These are phyloP conservation scores for Lycodopsis pacificus DNA, from an alignment of 2,797 vertebrate species.

Conservation along the genomic window DNA sequence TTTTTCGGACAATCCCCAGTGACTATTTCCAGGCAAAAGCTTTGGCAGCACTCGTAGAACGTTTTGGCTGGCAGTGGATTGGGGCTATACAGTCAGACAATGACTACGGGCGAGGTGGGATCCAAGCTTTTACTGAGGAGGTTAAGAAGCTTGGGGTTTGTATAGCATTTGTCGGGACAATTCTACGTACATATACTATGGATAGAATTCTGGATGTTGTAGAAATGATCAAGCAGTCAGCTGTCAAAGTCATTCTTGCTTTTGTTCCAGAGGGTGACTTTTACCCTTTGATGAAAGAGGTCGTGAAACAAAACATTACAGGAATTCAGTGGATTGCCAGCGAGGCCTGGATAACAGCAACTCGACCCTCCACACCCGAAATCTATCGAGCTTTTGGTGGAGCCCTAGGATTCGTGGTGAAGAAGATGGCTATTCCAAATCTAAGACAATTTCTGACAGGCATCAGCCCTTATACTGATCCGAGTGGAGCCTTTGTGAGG, in stretches of 20 bases:
- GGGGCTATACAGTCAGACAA: slow-evolving; percentile 84
- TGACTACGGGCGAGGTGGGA: slow-evolving; percentile 82
- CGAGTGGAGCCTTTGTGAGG: slow-evolving; percentile 70
- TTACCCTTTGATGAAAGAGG: slow-evolving; percentile 81
- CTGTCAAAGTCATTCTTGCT: slow-evolving; percentile 82
- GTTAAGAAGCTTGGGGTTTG: slow-evolving; percentile 80
- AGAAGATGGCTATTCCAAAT: slow-evolving; percentile 81
- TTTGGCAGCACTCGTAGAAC: slow-evolving; percentile 81
- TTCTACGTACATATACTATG: slow-evolving; percentile 72
- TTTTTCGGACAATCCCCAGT: slow-evolving; percentile 86
- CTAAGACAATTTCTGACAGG: slow-evolving; percentile 75
- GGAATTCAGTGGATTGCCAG: slow-evolving; percentile 87
- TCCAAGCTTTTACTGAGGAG: slow-evolving; percentile 81
- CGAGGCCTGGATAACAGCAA: slow-evolving; percentile 85
- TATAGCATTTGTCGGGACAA: slow-evolving; percentile 81
- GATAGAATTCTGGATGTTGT: slow-evolving; percentile 78
- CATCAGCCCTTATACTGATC: slow-evolving; percentile 71
- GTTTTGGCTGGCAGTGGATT: slow-evolving; percentile 86
- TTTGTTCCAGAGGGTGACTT: slow-evolving; percentile 83
- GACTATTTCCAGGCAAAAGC: slow-evolving; percentile 86
- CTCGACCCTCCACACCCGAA: slow-evolving; percentile 77
- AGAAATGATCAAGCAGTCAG: slow-evolving; percentile 78
- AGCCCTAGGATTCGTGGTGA: slow-evolving; percentile 81
- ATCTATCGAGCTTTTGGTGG: slow-evolving; percentile 81
- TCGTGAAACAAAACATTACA: slow-evolving; percentile 83